Percentiles rank a stretch among this genome's conserved stretches.
Conservation (phyloP, 2,113 vertebrate species). For the Siniperca knerii region DNA sequence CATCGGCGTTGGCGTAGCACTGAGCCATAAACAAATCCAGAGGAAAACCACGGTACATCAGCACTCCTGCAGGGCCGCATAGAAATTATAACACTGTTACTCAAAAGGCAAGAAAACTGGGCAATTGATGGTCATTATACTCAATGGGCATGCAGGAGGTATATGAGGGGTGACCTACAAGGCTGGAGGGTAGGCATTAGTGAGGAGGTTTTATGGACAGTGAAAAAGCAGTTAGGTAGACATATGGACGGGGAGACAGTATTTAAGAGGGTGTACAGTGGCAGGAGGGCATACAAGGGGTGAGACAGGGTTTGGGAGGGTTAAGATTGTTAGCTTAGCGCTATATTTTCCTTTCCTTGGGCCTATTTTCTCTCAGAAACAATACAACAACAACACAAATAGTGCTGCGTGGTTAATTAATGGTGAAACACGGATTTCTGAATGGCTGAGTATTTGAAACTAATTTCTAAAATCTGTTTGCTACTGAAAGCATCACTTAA, state of each 20-base stretch:
- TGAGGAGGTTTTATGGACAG: no score
- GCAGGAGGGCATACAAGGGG: not conserved
- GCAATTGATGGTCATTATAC: not conserved
- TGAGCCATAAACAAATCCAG: slow-evolving; percentile 95
- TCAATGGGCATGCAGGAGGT: not conserved
- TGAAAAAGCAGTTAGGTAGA: not conserved
- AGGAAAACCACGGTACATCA: slow-evolving; percentile 93
- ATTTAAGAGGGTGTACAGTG: not conserved
- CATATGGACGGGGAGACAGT: no score
- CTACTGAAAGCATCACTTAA: no score
- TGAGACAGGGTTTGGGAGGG: no score
- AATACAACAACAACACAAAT: not conserved
- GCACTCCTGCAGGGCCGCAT: slow-evolving; percentile 84
- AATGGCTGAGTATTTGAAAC: no score
- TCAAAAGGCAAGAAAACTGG: not conserved
- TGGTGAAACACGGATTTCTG: no score
- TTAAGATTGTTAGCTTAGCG: no score
- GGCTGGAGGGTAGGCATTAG: not conserved
- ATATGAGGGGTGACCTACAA: no score
- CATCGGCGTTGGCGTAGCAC: slow-evolving; percentile 90
- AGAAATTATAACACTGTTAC: not conserved
- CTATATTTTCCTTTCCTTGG: no score
- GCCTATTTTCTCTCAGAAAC: not conserved
- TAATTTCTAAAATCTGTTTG: no score
- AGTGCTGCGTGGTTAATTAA: not conserved